Evolutionary conservation across 2,113 vertebrate species (phyloP).

Genomic region (Caretta caretta): DNA sequence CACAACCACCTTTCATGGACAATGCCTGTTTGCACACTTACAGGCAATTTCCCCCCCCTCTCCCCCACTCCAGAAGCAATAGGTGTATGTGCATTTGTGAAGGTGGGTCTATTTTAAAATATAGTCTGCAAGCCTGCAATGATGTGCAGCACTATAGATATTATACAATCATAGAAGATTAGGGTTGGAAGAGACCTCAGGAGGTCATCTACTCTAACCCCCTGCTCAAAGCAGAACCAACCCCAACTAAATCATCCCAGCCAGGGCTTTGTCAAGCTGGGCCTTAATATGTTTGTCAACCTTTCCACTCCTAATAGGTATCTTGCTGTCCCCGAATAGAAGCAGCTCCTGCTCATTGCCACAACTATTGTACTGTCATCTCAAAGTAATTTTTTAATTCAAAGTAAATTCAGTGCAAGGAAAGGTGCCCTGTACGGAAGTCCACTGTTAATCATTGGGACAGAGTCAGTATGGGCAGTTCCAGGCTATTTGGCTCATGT

Average conservation of each 20-base stretch:
- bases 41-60: neutral
- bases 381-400: neutral
- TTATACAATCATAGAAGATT: neutral
- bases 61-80: neutral
- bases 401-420: constrained; percentile 44
- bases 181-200: too few relatives aligned
- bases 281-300: neutral
- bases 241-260: too few relatives aligned
- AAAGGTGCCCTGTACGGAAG: constrained; percentile 14
- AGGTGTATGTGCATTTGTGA: neutral
- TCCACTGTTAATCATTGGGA: constrained; percentile 11
- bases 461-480: constrained; percentile 32
- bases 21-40: neutral
- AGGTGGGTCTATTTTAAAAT: neutral
- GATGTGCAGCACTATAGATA: neutral
- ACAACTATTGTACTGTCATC: neutral
- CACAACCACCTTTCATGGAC: neutral
- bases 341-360: constrained; percentile 26
- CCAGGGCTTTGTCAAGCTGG: too few relatives aligned
- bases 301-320: neutral
- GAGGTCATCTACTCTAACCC: too few relatives aligned
- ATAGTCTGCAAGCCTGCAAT: neutral
- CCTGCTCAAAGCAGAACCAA: too few relatives aligned
- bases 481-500: neutral
- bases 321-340: neutral